phyloP scores from a whole-genome alignment of 2,888 invertebrate genomes.

The Lottia gigantea region DNA sequence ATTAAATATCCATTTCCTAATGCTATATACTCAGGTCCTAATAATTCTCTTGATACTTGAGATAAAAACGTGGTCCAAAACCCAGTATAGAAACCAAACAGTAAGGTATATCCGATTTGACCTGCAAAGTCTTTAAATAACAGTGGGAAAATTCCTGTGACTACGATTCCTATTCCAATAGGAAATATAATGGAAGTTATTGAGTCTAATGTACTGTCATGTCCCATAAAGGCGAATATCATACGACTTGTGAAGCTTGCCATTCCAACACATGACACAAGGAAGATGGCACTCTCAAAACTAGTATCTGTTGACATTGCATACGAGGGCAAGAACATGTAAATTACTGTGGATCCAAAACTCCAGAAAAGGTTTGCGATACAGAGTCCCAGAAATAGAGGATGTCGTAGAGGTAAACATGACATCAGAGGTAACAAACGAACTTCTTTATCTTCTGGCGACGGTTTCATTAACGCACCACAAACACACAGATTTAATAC shows the following conservation, averaged over 20 bases:
- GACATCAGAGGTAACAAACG: slow-evolving; percentile 54
- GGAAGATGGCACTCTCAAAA: slow-evolving; percentile 50
- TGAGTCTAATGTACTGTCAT: slow-evolving; percentile 61
- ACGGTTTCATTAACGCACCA: slow-evolving; percentile 57
- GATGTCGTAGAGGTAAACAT: slow-evolving; percentile 56
- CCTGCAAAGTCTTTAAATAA: slow-evolving; percentile 62
- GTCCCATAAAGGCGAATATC: slow-evolving; percentile 63
- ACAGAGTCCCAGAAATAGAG: slow-evolving; percentile 58
- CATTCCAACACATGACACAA: slow-evolving; percentile 59
- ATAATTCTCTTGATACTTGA: slow-evolving; percentile 54
- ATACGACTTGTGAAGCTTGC: slow-evolving; percentile 56
- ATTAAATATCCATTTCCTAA: slow-evolving; percentile 61
- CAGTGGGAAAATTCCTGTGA: slow-evolving; percentile 60
- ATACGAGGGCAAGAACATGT: slow-evolving; percentile 61
- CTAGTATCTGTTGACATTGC: slow-evolving; percentile 52
- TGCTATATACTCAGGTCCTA: slow-evolving; percentile 61
- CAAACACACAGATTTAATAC: slow-evolving; percentile 59
- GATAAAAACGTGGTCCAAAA: slow-evolving; percentile 65
- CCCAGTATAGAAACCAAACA: slow-evolving; percentile 65
- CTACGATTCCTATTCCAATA: slow-evolving; percentile 56
- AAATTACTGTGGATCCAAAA: slow-evolving; percentile 60
- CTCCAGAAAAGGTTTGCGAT: slow-evolving; percentile 64
- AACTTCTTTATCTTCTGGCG: slow-evolving; percentile 40
- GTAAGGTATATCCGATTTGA: slow-evolving; percentile 61
- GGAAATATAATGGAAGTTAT: slow-evolving; percentile 59